Evolutionary conservation across 2,797 vertebrate genomes (phyloP).

Genomic region (Zalophus californianus): DNA sequence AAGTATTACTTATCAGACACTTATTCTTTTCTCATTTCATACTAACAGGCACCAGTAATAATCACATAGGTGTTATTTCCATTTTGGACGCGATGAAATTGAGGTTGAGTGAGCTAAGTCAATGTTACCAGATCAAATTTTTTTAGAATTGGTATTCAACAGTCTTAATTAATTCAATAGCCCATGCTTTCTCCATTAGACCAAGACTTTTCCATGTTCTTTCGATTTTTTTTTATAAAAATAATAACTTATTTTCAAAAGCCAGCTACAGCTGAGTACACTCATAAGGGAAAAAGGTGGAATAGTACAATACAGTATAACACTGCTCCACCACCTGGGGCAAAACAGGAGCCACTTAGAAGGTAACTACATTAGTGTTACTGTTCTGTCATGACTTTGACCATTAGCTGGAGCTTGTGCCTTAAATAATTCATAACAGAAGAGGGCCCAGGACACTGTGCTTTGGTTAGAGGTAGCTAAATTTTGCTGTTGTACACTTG

Average conservation of each 20-base stretch:
- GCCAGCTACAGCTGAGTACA: neutral
- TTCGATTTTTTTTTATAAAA: neutral
- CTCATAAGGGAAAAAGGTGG: neutral
- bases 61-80: neutral
- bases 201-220: neutral
- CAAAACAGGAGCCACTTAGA: neutral
- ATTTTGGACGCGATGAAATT: neutral
- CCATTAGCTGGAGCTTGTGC: neutral
- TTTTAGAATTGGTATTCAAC: neutral
- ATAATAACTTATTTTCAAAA: neutral
- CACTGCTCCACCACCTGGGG: neutral
- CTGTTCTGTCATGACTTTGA: neutral
- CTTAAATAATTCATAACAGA: neutral
- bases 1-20: neutral
- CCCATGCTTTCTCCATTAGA: neutral
- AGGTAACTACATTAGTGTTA: neutral
- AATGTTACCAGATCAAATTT: neutral
- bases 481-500: neutral
- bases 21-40: neutral
- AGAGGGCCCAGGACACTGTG: neutral
- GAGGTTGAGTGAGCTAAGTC: neutral
- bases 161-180: neutral
- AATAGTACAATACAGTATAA: neutral
- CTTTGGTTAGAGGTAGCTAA: neutral
- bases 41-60: neutral